Base-by-base conservation (phyloP, 2,113 vertebrate species). In the Xiphophorus hellerii region DNA sequence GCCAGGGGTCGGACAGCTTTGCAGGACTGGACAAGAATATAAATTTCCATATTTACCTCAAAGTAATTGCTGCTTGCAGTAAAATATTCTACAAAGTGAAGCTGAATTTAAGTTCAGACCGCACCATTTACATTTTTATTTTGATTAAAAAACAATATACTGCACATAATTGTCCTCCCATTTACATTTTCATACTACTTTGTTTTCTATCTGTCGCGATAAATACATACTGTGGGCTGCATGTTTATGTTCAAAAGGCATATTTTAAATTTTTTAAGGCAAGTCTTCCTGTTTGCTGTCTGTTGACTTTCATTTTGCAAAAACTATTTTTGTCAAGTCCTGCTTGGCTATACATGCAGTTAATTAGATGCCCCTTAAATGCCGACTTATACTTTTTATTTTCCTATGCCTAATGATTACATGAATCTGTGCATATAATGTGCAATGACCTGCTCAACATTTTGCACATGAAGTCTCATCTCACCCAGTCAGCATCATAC, bases 351-450 rank as follows among this genome's bases (percentile, higher is more conserved):
- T 71, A 60, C 29, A 30, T 44, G 71, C 77, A 77, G 77, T 63
- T 77, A 76, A 80, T 63, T 77, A 78, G 80, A 30, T 85, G 74
- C 72, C 64, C 78, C 58, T n/a, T 3, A 70, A 64, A 30, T 84
- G 73, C 88, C 83, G 75, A 88, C 64, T n/a, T 37, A 69, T 51
- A 66, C 73, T 84, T 87, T 75, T 42, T 67, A 30, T 78, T 30
- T 27, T 72, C 65, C 17, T 77, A 44, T 31, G 62, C n/a, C 22
- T 51, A 22, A 60, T 58, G 65, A 22, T 39, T 64, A 54, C 35
- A 13, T 69, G 17, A 61, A 20, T 83, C 1, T 60, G 27, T 64
- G 67, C 30, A 48, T 51, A 64, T 48, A 60, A 58, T 58, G 25
- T 80, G 54, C 67, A 71, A 44, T 31, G 39, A 37, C 35, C 66